These are phyloP conservation scores for Seriola rivoliana DNA, from an alignment of 2,113 vertebrate species.

Conservation along the genomic window DNA sequence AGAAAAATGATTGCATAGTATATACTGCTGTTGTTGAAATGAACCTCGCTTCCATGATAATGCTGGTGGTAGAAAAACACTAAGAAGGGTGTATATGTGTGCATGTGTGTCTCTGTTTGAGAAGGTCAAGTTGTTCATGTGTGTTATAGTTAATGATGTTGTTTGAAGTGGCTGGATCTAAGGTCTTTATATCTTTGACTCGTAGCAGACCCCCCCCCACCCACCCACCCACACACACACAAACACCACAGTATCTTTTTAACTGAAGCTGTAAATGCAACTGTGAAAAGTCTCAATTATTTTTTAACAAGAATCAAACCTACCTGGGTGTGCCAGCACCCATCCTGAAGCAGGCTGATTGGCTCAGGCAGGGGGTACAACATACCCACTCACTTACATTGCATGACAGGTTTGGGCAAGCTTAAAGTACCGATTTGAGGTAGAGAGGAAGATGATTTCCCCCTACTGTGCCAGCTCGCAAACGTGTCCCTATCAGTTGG, in stretches of 20 bases:
- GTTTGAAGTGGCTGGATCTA: not conserved
- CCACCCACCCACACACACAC: not conserved
- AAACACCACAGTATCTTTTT: not conserved
- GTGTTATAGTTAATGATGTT: not conserved
- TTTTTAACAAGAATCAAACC: not conserved
- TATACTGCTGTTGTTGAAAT: not conserved
- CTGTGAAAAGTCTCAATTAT: not conserved
- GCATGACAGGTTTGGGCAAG: not conserved
- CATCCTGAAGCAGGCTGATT: constrained; percentile 2
- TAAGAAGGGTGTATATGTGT: not conserved
- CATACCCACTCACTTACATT: not conserved
- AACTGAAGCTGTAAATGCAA: not conserved
- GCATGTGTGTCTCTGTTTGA: not conserved
- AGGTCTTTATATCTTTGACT: not conserved
- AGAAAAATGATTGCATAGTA: not conserved
- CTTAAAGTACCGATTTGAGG: not conserved
- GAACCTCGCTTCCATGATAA: not conserved
- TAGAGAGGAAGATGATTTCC: constrained; percentile 18
- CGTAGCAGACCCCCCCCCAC: not conserved
- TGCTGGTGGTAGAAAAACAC: not conserved
- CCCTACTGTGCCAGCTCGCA: not conserved
- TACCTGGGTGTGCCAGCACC: not conserved
- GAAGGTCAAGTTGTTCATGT: not conserved
- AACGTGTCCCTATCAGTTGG: constrained; percentile 3
- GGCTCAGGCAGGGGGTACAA: not conserved